phyloP scores from a whole-genome alignment of 2,888 invertebrate species.

The Germaria angustata region DNA sequence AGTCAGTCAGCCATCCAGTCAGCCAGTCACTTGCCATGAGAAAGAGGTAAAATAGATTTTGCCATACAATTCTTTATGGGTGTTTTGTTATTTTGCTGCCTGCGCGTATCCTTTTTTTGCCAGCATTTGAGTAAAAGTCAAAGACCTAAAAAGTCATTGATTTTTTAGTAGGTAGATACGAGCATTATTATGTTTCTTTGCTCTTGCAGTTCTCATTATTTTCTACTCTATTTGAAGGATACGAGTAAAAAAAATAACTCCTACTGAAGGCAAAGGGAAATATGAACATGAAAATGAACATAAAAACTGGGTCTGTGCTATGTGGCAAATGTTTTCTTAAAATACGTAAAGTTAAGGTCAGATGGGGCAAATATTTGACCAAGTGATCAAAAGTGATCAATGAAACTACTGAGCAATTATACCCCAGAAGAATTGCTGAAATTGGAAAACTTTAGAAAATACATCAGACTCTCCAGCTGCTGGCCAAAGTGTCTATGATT shows the following conservation, averaged over 20 bases:
- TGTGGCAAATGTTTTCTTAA: too few species aligned
- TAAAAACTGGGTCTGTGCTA: constrained; percentile 37
- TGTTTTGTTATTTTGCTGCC: not conserved
- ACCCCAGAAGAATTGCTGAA: too few species aligned
- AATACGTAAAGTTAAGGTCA: too few species aligned
- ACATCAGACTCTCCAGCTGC: too few species aligned
- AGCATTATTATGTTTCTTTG: constrained; percentile 2
- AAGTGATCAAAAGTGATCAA: too few species aligned
- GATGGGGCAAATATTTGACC: not conserved
- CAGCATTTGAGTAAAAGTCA: constrained; percentile 39
- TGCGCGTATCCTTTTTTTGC: constrained; percentile 30
- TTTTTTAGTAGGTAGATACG: constrained; percentile 40
- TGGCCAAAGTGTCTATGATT: too few species aligned
- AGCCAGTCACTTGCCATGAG: not conserved
- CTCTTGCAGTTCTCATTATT: constrained; percentile 22
- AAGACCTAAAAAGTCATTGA: constrained; percentile 63
- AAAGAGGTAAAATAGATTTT: constrained; percentile 25
- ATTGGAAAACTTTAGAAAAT: too few species aligned
- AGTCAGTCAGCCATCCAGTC: not conserved
- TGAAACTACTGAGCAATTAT: too few species aligned
- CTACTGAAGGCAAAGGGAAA: constrained; percentile 17
- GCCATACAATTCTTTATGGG: constrained; percentile 9
- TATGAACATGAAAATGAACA: too few species aligned
- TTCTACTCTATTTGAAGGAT: constrained; percentile 42
- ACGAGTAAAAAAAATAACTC: constrained; percentile 7